Evolutionary conservation across 2,888 invertebrate species (phyloP).

Genomic region (Tenthredo distinguenda): DNA sequence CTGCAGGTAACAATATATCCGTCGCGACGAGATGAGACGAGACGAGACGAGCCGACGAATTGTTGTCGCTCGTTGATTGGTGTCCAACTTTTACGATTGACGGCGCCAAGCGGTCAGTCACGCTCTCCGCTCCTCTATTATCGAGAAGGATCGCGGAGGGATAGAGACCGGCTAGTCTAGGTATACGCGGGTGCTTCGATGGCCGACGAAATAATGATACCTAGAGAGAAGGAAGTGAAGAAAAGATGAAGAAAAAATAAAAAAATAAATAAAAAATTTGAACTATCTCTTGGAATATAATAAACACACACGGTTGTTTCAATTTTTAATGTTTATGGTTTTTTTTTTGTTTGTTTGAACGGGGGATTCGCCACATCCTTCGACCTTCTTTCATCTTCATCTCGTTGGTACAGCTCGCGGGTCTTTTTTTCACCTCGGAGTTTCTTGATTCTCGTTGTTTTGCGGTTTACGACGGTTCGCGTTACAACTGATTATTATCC

Average conservation of each 20-base stretch:
- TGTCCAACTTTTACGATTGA: slow-evolving; percentile 67
- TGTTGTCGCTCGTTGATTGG: slow-evolving; percentile 49
- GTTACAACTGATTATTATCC: slow-evolving; percentile 78
- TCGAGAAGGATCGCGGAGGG: slow-evolving; percentile 54
- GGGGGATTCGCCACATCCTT: slow-evolving; percentile 15
- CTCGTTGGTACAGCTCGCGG: slow-evolving; percentile 44
- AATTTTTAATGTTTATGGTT: background rate
- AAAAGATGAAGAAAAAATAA: background rate
- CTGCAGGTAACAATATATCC: background rate
- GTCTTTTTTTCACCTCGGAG: background rate
- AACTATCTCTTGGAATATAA: slow-evolving; percentile 43
- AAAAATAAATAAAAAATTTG: background rate
- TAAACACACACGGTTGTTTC: slow-evolving; percentile 51
- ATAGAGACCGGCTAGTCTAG: slow-evolving; percentile 31
- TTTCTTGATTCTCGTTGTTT: slow-evolving; percentile 72
- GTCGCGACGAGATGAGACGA: slow-evolving; percentile 1
- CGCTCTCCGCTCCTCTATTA: slow-evolving; percentile 64
- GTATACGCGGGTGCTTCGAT: slow-evolving; percentile 16
- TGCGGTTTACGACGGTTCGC: slow-evolving; percentile 76
- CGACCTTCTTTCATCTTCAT: slow-evolving; percentile 53
- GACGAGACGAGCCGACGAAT: slow-evolving; percentile 26
- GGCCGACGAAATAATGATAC: slow-evolving; percentile 64
- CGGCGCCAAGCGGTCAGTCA: slow-evolving; percentile 71
- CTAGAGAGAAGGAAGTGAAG: background rate
- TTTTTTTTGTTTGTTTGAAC: background rate